Evolutionary conservation across 23 tunicate genomes (phyloP), one percentile per base, ranked within the genome.

Genomic region (Ascidia mentula): DNA sequence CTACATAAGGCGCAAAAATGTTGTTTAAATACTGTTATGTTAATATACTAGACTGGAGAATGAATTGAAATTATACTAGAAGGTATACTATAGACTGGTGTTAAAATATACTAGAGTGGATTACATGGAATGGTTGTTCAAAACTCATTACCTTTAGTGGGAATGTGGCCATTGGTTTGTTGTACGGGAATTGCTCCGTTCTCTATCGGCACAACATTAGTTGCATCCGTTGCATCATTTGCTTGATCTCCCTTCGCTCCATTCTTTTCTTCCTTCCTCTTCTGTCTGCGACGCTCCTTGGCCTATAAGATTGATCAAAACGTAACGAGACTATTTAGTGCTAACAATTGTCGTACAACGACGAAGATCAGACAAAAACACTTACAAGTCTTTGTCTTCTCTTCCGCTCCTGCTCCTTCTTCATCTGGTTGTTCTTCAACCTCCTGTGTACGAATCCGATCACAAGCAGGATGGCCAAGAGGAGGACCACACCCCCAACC

Each of bases 381-480:
- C 65, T 60, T 69, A 85, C 89, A 46, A 60, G 71, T 40, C 26
- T 42, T 42, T 77, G 83, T 40, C 46, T 78, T 38, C 78, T 70
- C 35, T 40, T 77, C 35, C 60, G 32, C 36, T 77, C 89, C 39
- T 70, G 82, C 72, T 85, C 89, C 36, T 77, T 85, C 46, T 85
- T 85, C 36, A 70, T 32, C 61, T 34, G 28, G 69, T 85, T 85
- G 78, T 85, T 85, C 46, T 31, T 40, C 46, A 33, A 77, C 33
- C 89, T 71, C 73, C 59, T 69, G 26, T 36, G 31, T 6, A 70
- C 30, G 60, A 71, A 85, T 0, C 80, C 75, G 32, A 85, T 37
- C 32, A 71, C 69, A 38, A 85, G 31, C n/a, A 85, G 53, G 24
- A 78, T 69, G 0, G 89, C 82, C 18, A 72, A 40, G 40, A 85